A percentile compares a stretch with the other conserved stretches of the same genome.
phyloP scores from a whole-genome alignment of 2,888 invertebrate genomes.

The Epirrhoe alternata region DNA sequence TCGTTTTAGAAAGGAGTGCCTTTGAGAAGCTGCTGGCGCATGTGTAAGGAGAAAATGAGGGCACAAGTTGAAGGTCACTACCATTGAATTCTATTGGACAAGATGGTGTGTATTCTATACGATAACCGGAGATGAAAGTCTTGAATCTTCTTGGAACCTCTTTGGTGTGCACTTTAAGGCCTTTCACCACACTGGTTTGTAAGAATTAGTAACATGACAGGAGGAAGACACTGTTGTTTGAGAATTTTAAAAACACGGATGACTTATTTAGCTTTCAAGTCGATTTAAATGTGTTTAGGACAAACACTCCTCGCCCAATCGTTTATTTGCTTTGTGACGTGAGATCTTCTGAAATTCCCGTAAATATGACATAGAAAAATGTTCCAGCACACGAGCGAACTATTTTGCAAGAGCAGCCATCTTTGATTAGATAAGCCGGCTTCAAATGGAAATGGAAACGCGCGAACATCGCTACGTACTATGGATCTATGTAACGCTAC shows the following conservation, averaged over 20 bases:
- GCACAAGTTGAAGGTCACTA: constrained; percentile 51
- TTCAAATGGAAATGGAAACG: constrained; percentile 22
- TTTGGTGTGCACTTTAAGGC: too few relatives aligned
- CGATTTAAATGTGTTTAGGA: too few relatives aligned
- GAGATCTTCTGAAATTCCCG: too few relatives aligned
- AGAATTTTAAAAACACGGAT: too few relatives aligned
- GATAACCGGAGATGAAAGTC: neutral
- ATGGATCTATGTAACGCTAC: too few relatives aligned
- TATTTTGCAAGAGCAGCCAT: constrained; percentile 12
- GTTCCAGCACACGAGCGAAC: constrained; percentile 7
- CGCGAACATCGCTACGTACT: constrained; percentile 12
- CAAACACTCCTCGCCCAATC: too few relatives aligned
- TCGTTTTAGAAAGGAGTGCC: constrained; percentile 50
- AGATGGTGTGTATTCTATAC: neutral
- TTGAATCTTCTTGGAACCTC: too few relatives aligned
- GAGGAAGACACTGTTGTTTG: too few relatives aligned
- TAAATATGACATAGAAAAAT: neutral
- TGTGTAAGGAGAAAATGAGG: constrained; percentile 39
- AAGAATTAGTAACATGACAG: too few relatives aligned
- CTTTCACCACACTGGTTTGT: too few relatives aligned
- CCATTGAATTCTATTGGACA: neutral
- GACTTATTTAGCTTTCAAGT: too few relatives aligned
- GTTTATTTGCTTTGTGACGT: too few relatives aligned
- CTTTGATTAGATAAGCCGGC: constrained; percentile 15
- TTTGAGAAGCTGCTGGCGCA: constrained; percentile 50